Conservation (phyloP, 2,888 invertebrate genomes). For the Eretmocerus hayati region DNA sequence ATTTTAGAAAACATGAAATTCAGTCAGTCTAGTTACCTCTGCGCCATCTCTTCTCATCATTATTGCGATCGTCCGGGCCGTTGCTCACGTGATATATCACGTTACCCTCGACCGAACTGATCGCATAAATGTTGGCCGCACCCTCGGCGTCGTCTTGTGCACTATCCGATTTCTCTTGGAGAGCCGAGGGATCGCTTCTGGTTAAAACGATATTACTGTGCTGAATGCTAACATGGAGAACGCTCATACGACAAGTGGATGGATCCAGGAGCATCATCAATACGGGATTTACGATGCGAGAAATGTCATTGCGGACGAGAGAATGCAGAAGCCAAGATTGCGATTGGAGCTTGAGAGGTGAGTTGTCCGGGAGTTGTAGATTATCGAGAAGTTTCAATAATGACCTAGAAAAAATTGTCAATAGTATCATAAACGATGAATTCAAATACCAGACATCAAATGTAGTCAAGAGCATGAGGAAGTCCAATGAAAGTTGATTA, state of each 20-base stretch:
- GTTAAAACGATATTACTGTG: conserved; percentile 47
- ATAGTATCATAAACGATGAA: not conserved
- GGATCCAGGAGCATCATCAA: conserved; percentile 69
- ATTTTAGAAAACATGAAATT: not conserved
- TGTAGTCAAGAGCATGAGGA: no score
- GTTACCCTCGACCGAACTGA: conserved; percentile 75
- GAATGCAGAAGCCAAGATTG: conserved; percentile 71
- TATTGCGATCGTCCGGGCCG: conserved; percentile 35
- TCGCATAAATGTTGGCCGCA: conserved; percentile 64
- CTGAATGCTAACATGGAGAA: conserved; percentile 64
- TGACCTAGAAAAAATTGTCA: conserved; percentile 49
- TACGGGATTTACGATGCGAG: conserved; percentile 70
- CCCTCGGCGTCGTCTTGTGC: conserved; percentile 40
- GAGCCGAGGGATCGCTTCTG: conserved; percentile 31
- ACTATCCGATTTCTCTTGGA: conserved; percentile 37
- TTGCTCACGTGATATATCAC: conserved; percentile 59
- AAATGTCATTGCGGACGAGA: conserved; percentile 68
- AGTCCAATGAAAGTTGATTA: conserved; percentile 2
- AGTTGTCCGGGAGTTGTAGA: conserved; percentile 55
- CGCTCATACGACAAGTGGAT: conserved; percentile 72
- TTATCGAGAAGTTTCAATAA: conserved; percentile 68
- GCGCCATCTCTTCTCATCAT: conserved; percentile 31
- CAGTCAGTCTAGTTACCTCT: conserved; percentile 9
- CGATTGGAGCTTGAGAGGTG: conserved; percentile 56
- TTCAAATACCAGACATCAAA: no score